Evolutionary conservation across 2,113 vertebrate genomes (phyloP).

Genomic region (Echinops telfairi): DNA sequence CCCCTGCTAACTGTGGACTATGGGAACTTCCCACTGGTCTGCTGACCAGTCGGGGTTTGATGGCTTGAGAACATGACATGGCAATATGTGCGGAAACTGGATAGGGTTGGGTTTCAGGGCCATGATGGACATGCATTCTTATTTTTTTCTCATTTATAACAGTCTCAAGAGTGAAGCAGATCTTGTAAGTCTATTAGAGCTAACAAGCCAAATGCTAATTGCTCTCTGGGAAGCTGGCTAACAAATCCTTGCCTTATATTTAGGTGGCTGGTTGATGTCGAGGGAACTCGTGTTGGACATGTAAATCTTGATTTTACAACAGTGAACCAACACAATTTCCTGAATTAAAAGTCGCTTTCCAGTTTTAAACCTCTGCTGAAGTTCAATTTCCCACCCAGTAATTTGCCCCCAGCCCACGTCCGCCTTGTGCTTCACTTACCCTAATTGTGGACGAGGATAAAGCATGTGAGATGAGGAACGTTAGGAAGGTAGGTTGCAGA

Average conservation of each 20-base stretch:
- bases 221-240: neutral
- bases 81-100: neutral
- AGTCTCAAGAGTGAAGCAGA: neutral
- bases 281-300: conserved; percentile 26
- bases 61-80: neutral
- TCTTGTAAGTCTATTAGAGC: neutral
- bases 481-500: neutral
- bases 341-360: conserved; percentile 32
- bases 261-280: conserved; percentile 19
- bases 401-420: neutral
- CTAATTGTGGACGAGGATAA: neutral
- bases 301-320: conserved; percentile 25
- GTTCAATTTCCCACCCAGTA: neutral
- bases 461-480: neutral
- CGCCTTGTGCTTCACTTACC: neutral
- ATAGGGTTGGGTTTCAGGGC: neutral
- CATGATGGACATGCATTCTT: neutral
- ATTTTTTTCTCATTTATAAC: conserved; percentile 36
- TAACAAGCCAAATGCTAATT: neutral
- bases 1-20: neutral
- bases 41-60: neutral
- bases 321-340: conserved; percentile 20
- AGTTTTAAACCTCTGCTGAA: conserved; percentile 21
- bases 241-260: conserved; percentile 13
- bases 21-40: neutral